Conservation (phyloP, 2,888 invertebrate species). For the Heteromurus nitidus region DNA sequence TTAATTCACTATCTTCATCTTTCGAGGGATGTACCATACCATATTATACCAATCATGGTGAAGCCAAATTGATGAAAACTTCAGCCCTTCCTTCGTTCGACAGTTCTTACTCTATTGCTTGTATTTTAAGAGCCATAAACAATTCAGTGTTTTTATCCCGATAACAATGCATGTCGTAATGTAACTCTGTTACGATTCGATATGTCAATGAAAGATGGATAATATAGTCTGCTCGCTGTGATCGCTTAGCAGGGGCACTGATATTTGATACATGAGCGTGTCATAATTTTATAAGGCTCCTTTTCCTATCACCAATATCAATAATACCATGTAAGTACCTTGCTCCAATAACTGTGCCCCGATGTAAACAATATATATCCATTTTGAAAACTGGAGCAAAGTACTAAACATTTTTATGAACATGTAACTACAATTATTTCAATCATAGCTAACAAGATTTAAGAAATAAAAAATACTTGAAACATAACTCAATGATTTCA, state of each 20-base stretch:
- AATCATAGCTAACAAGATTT: slow-evolving; percentile 59
- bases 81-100: slow-evolving; percentile 32
- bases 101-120: neutral
- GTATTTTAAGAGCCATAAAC: slow-evolving; percentile 13
- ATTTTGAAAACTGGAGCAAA: slow-evolving; percentile 59
- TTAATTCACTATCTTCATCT: slow-evolving; percentile 50
- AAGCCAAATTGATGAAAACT: too few relatives aligned
- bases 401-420: slow-evolving; percentile 55
- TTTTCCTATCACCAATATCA: slow-evolving; percentile 10
- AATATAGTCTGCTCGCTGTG: slow-evolving; percentile 46
- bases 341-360: slow-evolving; percentile 38
- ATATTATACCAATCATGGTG: slow-evolving; percentile 45
- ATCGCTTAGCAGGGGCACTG: slow-evolving; percentile 44
- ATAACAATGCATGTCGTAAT: slow-evolving; percentile 23
- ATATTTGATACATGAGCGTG: slow-evolving; percentile 25
- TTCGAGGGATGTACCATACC: slow-evolving; percentile 44
- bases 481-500: slow-evolving; percentile 40
- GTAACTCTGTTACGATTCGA: neutral
- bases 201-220: slow-evolving; percentile 50
- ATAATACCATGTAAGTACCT: slow-evolving; percentile 50
- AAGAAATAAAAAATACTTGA: slow-evolving; percentile 54
- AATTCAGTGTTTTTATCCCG: slow-evolving; percentile 30
- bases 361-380: slow-evolving; percentile 22
- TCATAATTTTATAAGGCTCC: slow-evolving; percentile 14
- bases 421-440: slow-evolving; percentile 51